These are phyloP conservation scores for Micoletzkya japonica DNA, from an alignment of 2,888 invertebrate genomes.

Conservation along the genomic window DNA sequence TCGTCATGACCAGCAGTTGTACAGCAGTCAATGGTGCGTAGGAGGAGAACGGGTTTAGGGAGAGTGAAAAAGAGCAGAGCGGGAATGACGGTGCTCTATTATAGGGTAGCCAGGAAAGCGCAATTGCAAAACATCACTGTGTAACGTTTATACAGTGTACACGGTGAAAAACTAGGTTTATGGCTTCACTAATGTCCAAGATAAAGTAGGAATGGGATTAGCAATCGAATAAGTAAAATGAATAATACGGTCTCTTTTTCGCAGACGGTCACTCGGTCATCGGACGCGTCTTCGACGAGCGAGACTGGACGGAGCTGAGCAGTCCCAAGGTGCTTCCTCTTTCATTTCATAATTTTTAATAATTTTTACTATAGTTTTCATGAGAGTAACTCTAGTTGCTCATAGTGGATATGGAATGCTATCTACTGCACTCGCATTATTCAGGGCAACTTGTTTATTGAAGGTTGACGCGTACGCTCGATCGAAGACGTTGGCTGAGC, in stretches of 20 bases:
- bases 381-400: background rate
- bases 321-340: slow-evolving; percentile 19
- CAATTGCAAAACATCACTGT: too few species aligned
- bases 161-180: too few species aligned
- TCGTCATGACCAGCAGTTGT: slow-evolving; percentile 22
- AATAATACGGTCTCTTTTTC: background rate
- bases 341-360: background rate
- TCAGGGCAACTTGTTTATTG: background rate
- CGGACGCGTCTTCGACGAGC: slow-evolving; percentile 45
- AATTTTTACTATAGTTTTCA: background rate
- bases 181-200: background rate
- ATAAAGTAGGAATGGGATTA: background rate
- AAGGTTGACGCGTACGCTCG: slow-evolving; percentile 42
- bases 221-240: background rate
- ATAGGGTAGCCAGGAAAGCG: too few species aligned
- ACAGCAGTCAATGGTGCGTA: slow-evolving; percentile 61
- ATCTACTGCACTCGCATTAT: background rate
- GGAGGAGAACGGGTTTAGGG: too few species aligned
- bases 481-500: slow-evolving; percentile 49
- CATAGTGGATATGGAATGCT: too few species aligned
- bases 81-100: too few species aligned
- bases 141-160: background rate
- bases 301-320: slow-evolving; percentile 43
- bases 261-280: slow-evolving; percentile 45
- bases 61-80: background rate